These are phyloP conservation scores for Rhabdornis inornatus DNA, from an alignment of 2,113 vertebrate species.

Conservation along the genomic window DNA sequence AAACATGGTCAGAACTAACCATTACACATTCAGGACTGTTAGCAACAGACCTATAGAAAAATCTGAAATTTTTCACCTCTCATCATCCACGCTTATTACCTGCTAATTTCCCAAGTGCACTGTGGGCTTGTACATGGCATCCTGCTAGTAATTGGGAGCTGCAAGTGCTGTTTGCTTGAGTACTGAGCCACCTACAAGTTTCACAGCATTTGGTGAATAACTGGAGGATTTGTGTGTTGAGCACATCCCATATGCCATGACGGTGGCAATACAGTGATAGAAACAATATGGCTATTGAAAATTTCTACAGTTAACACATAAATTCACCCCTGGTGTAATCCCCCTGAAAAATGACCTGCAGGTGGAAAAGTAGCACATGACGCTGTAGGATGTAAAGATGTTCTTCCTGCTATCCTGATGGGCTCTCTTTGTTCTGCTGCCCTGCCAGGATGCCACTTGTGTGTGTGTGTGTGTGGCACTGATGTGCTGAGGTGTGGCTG, in stretches of 20 bases:
- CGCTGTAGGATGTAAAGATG: not conserved
- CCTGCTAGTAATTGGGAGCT: not conserved
- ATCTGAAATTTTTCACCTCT: not conserved
- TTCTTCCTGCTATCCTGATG: not conserved
- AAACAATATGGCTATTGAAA: not conserved
- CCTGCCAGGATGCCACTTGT: not conserved
- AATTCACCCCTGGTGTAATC: not conserved
- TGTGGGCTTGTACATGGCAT: not conserved
- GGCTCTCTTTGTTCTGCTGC: not conserved
- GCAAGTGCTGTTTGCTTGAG: not conserved
- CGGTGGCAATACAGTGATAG: not conserved
- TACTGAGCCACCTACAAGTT: constrained; percentile 30
- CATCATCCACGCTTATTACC: not conserved
- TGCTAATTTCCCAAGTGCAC: not conserved
- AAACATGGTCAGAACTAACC: not conserved
- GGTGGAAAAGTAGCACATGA: not conserved
- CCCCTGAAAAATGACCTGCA: not conserved
- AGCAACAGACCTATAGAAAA: not conserved
- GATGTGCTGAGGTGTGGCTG: not conserved
- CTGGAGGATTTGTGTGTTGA: not conserved
- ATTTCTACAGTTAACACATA: not conserved
- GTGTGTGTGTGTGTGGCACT: not conserved
- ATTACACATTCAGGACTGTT: not conserved
- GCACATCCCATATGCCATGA: constrained; percentile 26
- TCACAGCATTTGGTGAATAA: constrained; percentile 32